Evolutionary conservation across 2,797 vertebrate genomes (phyloP).

Genomic region (Benthosema pterotum): DNA sequence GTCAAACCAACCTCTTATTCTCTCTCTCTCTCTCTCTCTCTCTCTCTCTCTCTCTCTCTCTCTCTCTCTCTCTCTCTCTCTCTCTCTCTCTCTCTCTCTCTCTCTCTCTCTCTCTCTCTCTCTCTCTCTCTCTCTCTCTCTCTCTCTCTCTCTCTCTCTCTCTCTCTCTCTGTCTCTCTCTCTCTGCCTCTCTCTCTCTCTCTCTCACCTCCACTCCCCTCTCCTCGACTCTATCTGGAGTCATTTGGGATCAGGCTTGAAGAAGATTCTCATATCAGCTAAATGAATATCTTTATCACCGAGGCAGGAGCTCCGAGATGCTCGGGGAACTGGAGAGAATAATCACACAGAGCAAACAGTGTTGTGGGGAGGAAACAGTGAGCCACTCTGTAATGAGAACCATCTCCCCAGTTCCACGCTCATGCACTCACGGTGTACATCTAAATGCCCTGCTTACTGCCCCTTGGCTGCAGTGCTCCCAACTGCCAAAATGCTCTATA

Average conservation of each 20-base stretch:
- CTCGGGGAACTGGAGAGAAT: slow-evolving; percentile 69
- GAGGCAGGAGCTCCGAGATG: slow-evolving; percentile 58
- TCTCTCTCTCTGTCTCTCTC: slow-evolving; percentile 16
- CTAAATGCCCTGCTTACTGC: slow-evolving; percentile 61
- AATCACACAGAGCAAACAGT: slow-evolving; percentile 77
- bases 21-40: not conserved
- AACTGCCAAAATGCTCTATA: no score
- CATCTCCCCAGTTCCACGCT: slow-evolving; percentile 50
- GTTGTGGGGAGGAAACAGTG: slow-evolving; percentile 65
- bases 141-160: not conserved
- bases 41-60: not conserved
- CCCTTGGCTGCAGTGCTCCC: slow-evolving; percentile 40
- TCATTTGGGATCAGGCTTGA: slow-evolving; percentile 72
- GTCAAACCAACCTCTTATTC: slow-evolving; percentile 25
- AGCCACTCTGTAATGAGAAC: slow-evolving; percentile 68
- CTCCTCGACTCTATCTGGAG: slow-evolving; percentile 43
- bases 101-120: slow-evolving; percentile 5
- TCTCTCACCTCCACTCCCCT: not conserved
- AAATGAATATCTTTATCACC: slow-evolving; percentile 79
- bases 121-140: not conserved
- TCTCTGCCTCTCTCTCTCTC: slow-evolving; percentile 42
- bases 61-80: slow-evolving; percentile 36
- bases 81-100: slow-evolving; percentile 20
- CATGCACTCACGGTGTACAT: slow-evolving; percentile 58
- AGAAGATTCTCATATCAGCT: slow-evolving; percentile 78